Conservation (phyloP, 2,797 vertebrate genomes). For the Hemibagrus guttatus region DNA sequence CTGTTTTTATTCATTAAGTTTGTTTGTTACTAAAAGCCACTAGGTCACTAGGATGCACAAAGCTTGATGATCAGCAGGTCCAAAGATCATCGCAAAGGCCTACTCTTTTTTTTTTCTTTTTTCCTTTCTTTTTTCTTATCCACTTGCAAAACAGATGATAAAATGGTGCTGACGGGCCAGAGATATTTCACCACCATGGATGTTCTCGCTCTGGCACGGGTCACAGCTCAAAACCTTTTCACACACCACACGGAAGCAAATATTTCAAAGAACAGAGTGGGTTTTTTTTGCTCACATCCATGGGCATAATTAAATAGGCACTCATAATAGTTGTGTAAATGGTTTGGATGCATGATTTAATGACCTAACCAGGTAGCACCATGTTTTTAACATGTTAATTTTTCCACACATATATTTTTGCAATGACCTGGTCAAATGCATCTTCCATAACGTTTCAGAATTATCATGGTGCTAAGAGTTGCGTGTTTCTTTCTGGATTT, state of each 20-base stretch:
- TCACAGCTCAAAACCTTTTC: background rate
- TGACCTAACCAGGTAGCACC: background rate
- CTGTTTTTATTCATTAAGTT: background rate
- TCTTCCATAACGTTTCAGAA: background rate
- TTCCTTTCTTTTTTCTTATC: background rate
- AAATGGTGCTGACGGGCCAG: constrained; percentile 20
- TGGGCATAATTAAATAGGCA: background rate
- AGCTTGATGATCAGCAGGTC: background rate
- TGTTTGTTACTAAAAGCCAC: background rate
- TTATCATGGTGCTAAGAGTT: background rate
- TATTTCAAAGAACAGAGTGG: background rate
- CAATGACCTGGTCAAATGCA: background rate
- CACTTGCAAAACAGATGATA: constrained; percentile 22
- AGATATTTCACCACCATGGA: background rate
- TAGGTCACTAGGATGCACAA: background rate
- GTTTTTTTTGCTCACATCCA: background rate
- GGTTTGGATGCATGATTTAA: background rate
- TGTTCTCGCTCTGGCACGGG: background rate
- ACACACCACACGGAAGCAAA: background rate
- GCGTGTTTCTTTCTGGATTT: background rate
- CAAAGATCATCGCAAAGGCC: constrained; percentile 6
- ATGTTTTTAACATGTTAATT: background rate
- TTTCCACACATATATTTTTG: background rate
- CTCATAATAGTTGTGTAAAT: background rate
- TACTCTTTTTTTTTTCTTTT: background rate